Evolutionary conservation across 2,888 invertebrate species (phyloP), one percentile per base, ranked within the genome.

Genomic region (Osmoderma eremita): DNA sequence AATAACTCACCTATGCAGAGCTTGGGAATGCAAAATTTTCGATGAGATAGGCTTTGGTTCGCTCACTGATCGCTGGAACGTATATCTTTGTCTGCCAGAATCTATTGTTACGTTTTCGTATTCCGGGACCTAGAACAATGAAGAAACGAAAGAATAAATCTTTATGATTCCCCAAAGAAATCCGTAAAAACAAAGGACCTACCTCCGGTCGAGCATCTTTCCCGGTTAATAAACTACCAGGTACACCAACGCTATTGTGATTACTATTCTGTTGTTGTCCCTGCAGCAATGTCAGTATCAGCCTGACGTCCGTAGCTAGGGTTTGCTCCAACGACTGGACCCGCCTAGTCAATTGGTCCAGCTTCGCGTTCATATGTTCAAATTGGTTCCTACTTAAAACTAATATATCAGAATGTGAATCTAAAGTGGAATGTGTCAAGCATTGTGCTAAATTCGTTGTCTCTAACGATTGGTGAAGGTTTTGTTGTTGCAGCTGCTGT

Each of bases 311-410:
- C 6, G 87, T 84, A 18, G 90, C 89, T 75, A 94, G 87, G 38
- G 90, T 89, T 69, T 86, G 87, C 79, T 94, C 93, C 75, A 94
- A 83, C 56, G 88, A 85, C 51, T 89, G 88, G 72, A 94, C 87
- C 73, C 88, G 88, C 77, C 87, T 86, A 75, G 88, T 86, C 69
- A 92, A 82, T 76, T 89, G 88, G 75, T 92, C 91, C 78, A 92
- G 85, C 75, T 90, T 86, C 68, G 85, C 84, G 76, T 88, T 86
- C 73, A 91, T 86, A 73, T 84, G 84, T 69, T 86, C 86, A 69
- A 83, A 79, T 71, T 81, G 80, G 70, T 75, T 76, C 72, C 78
- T 78, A 78, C 78, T 80, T 76, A 81, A 76, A 73, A 80, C 77
- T 75, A 81, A 75, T 73, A 75, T 75, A 70, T 81, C 81, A 76